Evolutionary conservation across 2,113 vertebrate species (phyloP), one percentile per base, ranked within the genome.

Genomic region (Tachysurus vachellii): DNA sequence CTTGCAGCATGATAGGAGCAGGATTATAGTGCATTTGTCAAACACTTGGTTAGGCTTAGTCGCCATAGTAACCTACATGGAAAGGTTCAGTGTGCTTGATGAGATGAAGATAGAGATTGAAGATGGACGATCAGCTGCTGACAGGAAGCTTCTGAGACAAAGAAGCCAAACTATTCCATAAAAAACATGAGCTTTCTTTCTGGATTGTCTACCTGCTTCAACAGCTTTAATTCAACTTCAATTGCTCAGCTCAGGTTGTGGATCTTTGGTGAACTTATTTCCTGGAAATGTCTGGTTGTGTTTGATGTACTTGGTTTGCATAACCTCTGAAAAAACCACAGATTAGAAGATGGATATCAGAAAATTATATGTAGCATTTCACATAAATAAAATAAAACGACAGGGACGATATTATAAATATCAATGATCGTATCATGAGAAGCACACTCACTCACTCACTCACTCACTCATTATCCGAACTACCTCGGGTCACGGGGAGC

Each of bases 61-160:
- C 54, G 31, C 76, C 86, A 89, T 88, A 66, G 82, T 80, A 89
- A 91, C 86, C 64, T 88, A 79, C 84, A 80, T 88, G 62, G 62
- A 86, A 85, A 59, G 54, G n/a, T 79, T 42, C 54, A 73, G 2
- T 26, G 53, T 36, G n/a, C 31, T 13, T 17, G 23, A 80, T 57
- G 10, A 59, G 26, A 26, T 66, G n/a, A 53, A 50, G 68, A 71
- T 26, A 13, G 56, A 56, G 53, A 53, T 62, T 31, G 23, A 68
- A 79, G 42, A 62, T 9, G 21, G 10, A 53, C 10, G 44, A 36
- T 66, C 47, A 68, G 42, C 12, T 64, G 73, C n/a, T 79, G 14
- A 13, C 16, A 50, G 44, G 12, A 80, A 44, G 31, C 56, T 53
- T 14, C 23, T 21, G n/a, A 71, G 13, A 28, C 21, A 80, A 80